Evolutionary conservation across 2,888 invertebrate species (phyloP), one percentile per base, ranked within the genome.

Genomic region (Tachina grossa): DNA sequence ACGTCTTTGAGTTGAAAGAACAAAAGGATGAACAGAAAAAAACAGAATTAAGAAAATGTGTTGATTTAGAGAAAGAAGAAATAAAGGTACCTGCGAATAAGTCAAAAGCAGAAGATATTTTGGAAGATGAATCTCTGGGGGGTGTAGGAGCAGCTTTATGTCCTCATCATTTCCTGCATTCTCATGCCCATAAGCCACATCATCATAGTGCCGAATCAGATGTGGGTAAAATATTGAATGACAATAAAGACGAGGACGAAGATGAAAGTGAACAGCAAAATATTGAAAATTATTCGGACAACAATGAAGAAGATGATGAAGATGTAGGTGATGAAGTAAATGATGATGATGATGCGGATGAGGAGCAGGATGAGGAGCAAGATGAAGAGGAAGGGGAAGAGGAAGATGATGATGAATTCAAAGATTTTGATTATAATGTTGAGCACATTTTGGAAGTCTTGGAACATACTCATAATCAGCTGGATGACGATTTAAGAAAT

Each of bases 1-100:
- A 91, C 0, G 90, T 91, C 95, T 97, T 97, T 92, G 97, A 97
- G 5, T 97, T 97, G 88, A 97, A 96, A 1, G 97, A 97, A 93
- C 96, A 96, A 90, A 95, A 96, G 0, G 97, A 96, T 89, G 97
- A 97, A 95, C 45, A 53, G 57, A 51, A 61, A 61, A 75, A 72
- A n/a, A n/a, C 51, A 19, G 75, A 79, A 47, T 9, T 71, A 22
- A 53, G 59, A 45, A 79, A 68, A 16, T 22, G 47, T 53, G 49
- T 31, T 13, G 66, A 66, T 16, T 31, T 41, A 16, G 22, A 49
- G 10, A 75, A 61, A 16, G 75, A 57, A n/a, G 57, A 78, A 47
- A 31, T 6, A 31, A 51, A 11, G 82, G 76, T n/a, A 2, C n/a
- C 13, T 95, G 95, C 94, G 87, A 92, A 91, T 74, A 78, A 76